Evolutionary conservation across 2,113 vertebrate species (phyloP), one percentile per base, ranked within the genome.

Genomic region (Pseudonaja textilis): DNA sequence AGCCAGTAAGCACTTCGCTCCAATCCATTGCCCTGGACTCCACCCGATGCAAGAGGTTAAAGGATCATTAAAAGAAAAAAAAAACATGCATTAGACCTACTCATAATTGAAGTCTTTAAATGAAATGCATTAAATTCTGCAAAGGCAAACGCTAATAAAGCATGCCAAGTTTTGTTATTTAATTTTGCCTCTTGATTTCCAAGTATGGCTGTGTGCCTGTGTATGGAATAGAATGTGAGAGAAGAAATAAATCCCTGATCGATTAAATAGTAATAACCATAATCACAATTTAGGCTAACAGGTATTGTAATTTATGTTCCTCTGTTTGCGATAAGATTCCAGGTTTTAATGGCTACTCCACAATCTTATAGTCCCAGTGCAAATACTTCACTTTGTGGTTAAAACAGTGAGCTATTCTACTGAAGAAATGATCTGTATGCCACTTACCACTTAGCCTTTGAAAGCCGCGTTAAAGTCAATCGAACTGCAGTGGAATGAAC

Each of bases 221-320:
- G 92, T 90, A 85, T 87, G 89, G 54, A 93, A 94, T 69, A 0
- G 0, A 87, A 92, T 90, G 0, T 52, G n/a, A 81, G 42, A 94
- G 42, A 45, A 89, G 85, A 69, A 81, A 91, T 87, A 93, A 93
- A 61, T 1, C 22, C 87, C 34, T 88, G 23, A 91, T 94, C 7
- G 55, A 9, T 91, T 34, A 56, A 52, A 88, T 22, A 92, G 14
- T 56, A 91, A 89, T 85, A 85, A 94, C 34, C 29, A n/a, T 89
- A 90, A 93, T 52, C 3, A 61, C 89, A 92, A 89, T 86, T 93
- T 92, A 74, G 87, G 9, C 4, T 92, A 90, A 87, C 59, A 91
- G 64, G 34, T 91, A 91, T 50, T 9, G 34, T 74, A 74, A 94
- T 93, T 89, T 93, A 88, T 93, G 91, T 95, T 93, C 54, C 1